Base-by-base conservation (phyloP, 2,113 vertebrate species). In the Capra hircus region DNA sequence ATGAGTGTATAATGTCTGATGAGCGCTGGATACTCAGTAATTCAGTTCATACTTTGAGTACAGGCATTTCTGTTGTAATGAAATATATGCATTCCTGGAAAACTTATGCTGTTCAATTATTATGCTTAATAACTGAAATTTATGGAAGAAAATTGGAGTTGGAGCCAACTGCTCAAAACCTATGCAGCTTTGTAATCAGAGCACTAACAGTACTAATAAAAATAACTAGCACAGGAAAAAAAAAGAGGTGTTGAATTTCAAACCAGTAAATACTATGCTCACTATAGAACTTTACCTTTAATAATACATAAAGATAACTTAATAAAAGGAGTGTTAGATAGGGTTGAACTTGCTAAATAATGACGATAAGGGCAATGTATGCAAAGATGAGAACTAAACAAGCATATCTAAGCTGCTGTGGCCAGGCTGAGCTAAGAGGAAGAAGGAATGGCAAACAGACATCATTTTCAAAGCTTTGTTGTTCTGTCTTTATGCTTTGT, bases 91-190 rank as follows among this genome's bases (percentile, higher is more conserved):
- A 55, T 64, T 95, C 17, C 27, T 86, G 53, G 81, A 91, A 96
- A 96, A 77, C 8, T 7, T 82, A 21, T 1, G 2, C 81, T 96
- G 86, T 97, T 10, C 19, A 85, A 86, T 71, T 92, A 55, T 94
- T 90, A 36, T 13, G 40, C 52, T 98, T 92, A 91, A 96, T 83
- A 88, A 59, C 88, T 82, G 59, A 19, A 80, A 28, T 83, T 94
- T 78, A 87, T 77, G 48, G 60, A 53, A 48, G n/a, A 59, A 82
- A 86, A 94, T 84, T 62, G 28, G 6, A 5, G 36, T 28, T 87
- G 45, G 89, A 81, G 45, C 62, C 88, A 17, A 45, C 9, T 50
- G 57, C 33, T 90, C 8, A 60, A 84, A 95, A 90, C 23, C 62
- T 67, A 0, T 78, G 14, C 7, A 57, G 14, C 11, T 90, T 91